phyloP scores from a whole-genome alignment of 2,797 vertebrate species.

The Psittacula derbiana region DNA sequence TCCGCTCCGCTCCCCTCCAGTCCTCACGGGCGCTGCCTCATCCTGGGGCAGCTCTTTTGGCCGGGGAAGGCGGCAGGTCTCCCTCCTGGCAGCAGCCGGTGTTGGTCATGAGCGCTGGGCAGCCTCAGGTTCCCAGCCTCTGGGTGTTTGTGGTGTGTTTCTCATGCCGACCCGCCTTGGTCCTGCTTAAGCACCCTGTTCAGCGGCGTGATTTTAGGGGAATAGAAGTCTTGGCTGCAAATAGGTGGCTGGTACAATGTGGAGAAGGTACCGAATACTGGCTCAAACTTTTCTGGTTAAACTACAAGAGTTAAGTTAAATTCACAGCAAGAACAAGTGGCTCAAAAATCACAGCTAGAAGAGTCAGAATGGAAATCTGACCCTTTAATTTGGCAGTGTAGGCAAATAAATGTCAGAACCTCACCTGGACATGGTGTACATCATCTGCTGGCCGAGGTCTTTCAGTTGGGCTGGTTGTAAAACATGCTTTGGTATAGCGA shows the following conservation, averaged over 20 bases:
- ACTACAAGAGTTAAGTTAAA: neutral
- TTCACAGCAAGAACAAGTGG: neutral
- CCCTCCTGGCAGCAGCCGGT: neutral
- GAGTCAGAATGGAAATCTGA: neutral
- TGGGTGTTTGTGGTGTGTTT: neutral
- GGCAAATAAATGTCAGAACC: neutral
- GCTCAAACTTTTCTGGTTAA: neutral
- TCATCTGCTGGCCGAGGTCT: neutral
- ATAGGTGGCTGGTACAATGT: fast-evolving
- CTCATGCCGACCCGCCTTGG: neutral
- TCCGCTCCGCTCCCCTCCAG: neutral
- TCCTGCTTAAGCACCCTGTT: too few species aligned
- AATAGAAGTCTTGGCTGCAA: fast-evolving
- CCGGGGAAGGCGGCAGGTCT: neutral
- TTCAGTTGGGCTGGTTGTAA: neutral
- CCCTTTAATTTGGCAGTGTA: neutral
- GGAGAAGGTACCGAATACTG: neutral
- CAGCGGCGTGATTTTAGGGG: neutral
- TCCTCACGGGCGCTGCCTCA: too few species aligned
- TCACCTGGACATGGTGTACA: neutral
- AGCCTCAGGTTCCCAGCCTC: neutral
- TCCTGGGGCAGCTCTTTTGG: fast-evolving
- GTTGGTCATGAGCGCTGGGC: neutral
- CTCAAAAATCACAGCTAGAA: neutral
- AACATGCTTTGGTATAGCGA: neutral